Base-by-base conservation (phyloP, 2,888 invertebrate genomes). In the Ichneumon xanthorius region DNA sequence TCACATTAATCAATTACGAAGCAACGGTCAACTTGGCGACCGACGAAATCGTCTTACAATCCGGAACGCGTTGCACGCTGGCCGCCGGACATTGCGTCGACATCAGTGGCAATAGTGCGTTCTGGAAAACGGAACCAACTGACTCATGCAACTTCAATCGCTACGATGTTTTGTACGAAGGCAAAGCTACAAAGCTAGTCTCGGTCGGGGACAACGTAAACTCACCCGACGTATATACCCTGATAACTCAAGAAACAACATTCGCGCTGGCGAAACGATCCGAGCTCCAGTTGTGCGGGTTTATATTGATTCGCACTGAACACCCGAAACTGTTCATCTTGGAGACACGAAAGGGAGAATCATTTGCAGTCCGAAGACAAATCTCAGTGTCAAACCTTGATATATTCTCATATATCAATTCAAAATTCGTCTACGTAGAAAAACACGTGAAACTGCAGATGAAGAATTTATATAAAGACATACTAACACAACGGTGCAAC, bases 391-490 rank as follows among this genome's bases (percentile, higher is more conserved):
- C 71, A 1, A 86, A 88, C 48, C 22, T 88, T 0, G 88, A 91
- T 58, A 63, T 90, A 1, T 88, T 88, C 9, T 40, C 81, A 0
- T 90, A 90, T 55, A 82, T 90, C 1, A 90, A 89, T 33, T 82
- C 87, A 0, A 91, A 91, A 85, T 89, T 91, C 9, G 73, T 91
- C 4, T 91, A 90, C 65, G 80, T 87, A 0, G 90, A 91, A 78
- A 88, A 89, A 72, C 82, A 89, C 6, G 84, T 89, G 1, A 85
- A 86, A 33, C 61, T 76, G 14, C 85, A 84, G n/a, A 30, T 91
- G 9, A 72, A 88, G 19, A n/a, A 50, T 11, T 50, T 89, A 0
- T 89, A 90, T 55, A 26, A 61, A 1, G 82, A 90, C 53, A 87
- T 88, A 0, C 40, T 89, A 0, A 76, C 84, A 7, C 75, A 88